Evolutionary conservation across 2,113 vertebrate genomes (phyloP).

Genomic region (Columba janthina): DNA sequence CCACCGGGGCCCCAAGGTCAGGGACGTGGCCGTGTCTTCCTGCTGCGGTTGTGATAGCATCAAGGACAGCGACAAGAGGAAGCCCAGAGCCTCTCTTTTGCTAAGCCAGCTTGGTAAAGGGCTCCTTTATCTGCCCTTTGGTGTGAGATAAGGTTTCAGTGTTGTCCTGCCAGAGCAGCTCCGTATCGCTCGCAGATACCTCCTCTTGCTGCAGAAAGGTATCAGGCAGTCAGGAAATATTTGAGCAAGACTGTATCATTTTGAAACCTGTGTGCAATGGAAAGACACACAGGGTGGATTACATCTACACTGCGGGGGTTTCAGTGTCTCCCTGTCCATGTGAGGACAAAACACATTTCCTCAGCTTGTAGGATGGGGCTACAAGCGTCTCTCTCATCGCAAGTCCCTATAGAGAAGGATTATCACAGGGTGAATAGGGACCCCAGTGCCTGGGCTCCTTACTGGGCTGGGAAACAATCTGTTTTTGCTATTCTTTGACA

Average conservation of each 20-base stretch:
- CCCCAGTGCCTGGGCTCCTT: neutral
- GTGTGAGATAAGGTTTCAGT: neutral
- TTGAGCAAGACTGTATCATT: neutral
- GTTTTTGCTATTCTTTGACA: neutral
- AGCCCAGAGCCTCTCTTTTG: neutral
- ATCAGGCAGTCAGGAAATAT: neutral
- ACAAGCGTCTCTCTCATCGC: accelerated
- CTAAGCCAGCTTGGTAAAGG: neutral
- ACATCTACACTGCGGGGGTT: accelerated
- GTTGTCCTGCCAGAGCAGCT: neutral
- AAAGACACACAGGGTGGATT: neutral
- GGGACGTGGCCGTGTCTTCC: accelerated
- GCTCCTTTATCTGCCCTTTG: conserved; percentile 4
- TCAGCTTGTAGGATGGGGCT: neutral
- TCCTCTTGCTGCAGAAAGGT: neutral
- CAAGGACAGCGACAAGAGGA: neutral
- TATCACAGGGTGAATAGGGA: accelerated
- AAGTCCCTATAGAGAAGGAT: neutral
- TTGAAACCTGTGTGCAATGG: neutral
- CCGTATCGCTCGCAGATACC: neutral
- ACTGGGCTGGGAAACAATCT: neutral
- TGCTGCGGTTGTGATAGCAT: neutral
- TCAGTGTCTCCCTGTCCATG: neutral
- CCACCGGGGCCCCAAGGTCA: accelerated
- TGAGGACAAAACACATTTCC: neutral